Evolutionary conservation across 53 echinoderm and acorn worm genomes (phyloP), one percentile per base, ranked within the genome.

Genomic region (Echinarachnius parma): DNA sequence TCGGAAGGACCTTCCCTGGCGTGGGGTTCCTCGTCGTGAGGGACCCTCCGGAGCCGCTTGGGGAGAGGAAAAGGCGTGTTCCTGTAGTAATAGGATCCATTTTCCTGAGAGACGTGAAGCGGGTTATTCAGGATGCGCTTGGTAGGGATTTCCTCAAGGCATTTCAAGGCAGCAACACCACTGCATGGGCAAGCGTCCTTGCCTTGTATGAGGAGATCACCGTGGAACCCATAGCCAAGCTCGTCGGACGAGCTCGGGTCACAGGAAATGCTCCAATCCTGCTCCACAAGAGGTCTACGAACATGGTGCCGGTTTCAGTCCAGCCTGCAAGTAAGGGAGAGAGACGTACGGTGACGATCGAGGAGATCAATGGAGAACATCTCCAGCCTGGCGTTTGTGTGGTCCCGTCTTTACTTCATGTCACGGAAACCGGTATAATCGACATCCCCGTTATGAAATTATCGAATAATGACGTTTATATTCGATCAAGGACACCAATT

Each of bases 41-140:
- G 55, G 86, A 91, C 36, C 83, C 80, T 62, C 53, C 33, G 9
- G 64, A 39, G 11, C 28, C 61, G 15, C 4, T 86, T 31, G 28
- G 47, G 15, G 32, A 46, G 5, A 60, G 91, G 21, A 86, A 91
- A 46, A 48, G 33, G 33, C 1, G 54, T 21, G 83, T 83, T 0
- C 86, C 83, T 42, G 83, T 80, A 19, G 76, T 83, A 8, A 76
- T 86, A 19, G 91, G 91, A 0, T 91, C 86, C 7, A 91, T 83
- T 50, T 66, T 90, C 27, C 52, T 86, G 14, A 55, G 78, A 31
- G 83, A 90, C 31, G 44, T 90, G 29, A n/a, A 27, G 33, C 21
- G 50, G n/a, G 59, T 28, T 3, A 48, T 77, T n/a, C 56, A 62
- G 3, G 15, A 31, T 21, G 61, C 42, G 11, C 28, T 24, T 36